Evolutionary conservation across 2,888 invertebrate genomes (phyloP).

Genomic region (Conchocele bisecta): DNA sequence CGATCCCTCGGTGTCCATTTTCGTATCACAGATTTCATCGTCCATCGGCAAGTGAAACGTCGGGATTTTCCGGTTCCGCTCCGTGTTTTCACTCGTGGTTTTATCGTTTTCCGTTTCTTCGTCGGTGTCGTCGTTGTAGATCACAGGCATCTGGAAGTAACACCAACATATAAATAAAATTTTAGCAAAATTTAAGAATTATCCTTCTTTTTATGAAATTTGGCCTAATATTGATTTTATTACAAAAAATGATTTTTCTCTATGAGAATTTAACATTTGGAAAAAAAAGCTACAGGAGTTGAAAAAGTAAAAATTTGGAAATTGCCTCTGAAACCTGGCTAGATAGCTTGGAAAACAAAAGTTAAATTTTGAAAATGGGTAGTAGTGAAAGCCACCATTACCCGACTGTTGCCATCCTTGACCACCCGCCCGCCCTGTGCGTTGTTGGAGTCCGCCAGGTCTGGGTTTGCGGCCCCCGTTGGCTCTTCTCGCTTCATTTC

Average conservation of each 20-base stretch:
- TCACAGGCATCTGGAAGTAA: constrained; percentile 67
- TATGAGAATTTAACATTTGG: too few relatives aligned
- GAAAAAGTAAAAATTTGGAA: neutral
- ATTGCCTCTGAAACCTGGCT: neutral
- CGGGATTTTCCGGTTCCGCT: constrained; percentile 52
- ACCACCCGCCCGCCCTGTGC: constrained; percentile 47
- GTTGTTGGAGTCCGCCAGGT: constrained; percentile 33
- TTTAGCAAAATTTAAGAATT: neutral
- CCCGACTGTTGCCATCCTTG: constrained; percentile 61
- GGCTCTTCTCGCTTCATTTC: constrained; percentile 67
- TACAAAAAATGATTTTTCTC: neutral
- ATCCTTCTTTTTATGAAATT: too few relatives aligned
- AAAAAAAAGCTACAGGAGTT: neutral
- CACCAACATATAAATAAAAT: neutral
- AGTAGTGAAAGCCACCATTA: too few relatives aligned
- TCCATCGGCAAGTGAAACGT: neutral
- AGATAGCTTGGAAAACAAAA: too few relatives aligned
- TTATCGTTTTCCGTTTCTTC: constrained; percentile 38
- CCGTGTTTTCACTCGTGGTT: constrained; percentile 54
- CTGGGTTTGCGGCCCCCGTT: constrained; percentile 73
- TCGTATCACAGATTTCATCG: too few relatives aligned
- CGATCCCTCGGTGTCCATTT: too few relatives aligned
- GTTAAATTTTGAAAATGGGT: too few relatives aligned
- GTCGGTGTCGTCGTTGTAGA: constrained; percentile 54
- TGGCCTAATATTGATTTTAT: neutral